Base-by-base conservation (phyloP, 2,113 vertebrate genomes). In the Trochalopteron elliotii region DNA sequence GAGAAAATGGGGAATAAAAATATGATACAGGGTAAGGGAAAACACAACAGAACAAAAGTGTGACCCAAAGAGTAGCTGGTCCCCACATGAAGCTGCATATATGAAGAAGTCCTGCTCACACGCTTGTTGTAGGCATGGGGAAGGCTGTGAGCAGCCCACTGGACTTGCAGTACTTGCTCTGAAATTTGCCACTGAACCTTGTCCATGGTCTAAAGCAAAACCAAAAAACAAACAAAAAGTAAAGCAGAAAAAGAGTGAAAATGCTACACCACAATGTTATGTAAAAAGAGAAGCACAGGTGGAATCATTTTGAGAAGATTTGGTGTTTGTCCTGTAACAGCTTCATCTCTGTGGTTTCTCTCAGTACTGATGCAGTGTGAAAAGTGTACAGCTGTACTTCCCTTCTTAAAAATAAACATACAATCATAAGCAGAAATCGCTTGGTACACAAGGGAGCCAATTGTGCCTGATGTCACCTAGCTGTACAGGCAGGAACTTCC, bases 341-440 rank as follows among this genome's bases (percentile, higher is more conserved):
- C 15, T 89, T 88, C 11, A 53, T 92, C 49, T 83, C 71, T 65
- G 89, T 75, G 89, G 49, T 68, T 94, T 96, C 92, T 83, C 83
- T 96, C 17, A 9, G 69, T 84, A 76, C 39, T 10, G 39, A 50
- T 77, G 69, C 40, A 86, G n/a, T 37, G 55, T 82, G 59, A 88
- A 89, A 86, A 94, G 39, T 3, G 2, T n/a, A 67, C 17, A 57
- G 50, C 35, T 65, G 12, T 39, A 86, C 64, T 92, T 89, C 78
- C 45, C 25, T 65, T 94, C 61, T 88, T 37, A 83, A 83, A 86
- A 91, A 63, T 39, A 86, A 90, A 35, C 30, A 53, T 1, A 21
- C 9, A 13, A 2, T 39, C 30, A 63, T 76, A 55, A 80, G 56
- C 44, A 83, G 71, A 77, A 91, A 59, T 59, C 0, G 0, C 23